Base-by-base conservation (phyloP, 92 coral and sea anemone species). In the Anthopleura xanthogrammica region DNA sequence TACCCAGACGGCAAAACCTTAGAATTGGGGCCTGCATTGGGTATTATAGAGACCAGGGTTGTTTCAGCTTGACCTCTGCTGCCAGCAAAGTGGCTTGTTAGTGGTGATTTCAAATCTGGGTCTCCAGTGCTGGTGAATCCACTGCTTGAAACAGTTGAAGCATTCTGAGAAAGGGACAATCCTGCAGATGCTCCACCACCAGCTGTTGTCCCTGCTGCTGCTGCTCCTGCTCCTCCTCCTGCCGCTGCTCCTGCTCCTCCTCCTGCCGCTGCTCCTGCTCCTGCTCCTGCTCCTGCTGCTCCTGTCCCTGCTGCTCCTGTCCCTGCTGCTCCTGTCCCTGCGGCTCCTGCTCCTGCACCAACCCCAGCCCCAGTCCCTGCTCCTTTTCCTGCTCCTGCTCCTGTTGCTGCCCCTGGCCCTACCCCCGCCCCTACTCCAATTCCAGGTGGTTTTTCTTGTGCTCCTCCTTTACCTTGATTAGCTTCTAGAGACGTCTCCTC, bases 301-400 rank as follows among this genome's bases (percentile, higher is more conserved):
- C 55, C 39, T 24, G 55, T 65, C 1, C 76, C 79, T 12, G 73
- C 80, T 20, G 72, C 80, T 0, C 73, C 88, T 7, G 36, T 1
- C 36, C 74, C 54, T 3, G 22, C 84, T 3, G 58, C 88, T 77
- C 43, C 74, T 23, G 79, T 16, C 2, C 76, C 74, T 6, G 76
- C 60, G n/a, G n/a, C 36, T 1, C 7, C 86, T 48, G 77, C 60
- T 66, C 84, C 73, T 54, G 66, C 90, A 8, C 46, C 78, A 56
- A 16, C 60, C 16, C 89, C 72, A 52, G 23, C 83, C 48, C 72
- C 85, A 62, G 55, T 72, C 36, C 36, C 36, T 29, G 36, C 36
- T 29, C 36, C 36, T 29, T 0, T 29, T 83, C 24, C 77, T 50
- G 74, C 74, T 42, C 42, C 81, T 11, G 40, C 82, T 50, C 82